A percentile compares a stretch with the other conserved stretches of the same genome.
phyloP scores from a whole-genome alignment of 2,888 invertebrate genomes.

The Eumerus sabulonum region DNA sequence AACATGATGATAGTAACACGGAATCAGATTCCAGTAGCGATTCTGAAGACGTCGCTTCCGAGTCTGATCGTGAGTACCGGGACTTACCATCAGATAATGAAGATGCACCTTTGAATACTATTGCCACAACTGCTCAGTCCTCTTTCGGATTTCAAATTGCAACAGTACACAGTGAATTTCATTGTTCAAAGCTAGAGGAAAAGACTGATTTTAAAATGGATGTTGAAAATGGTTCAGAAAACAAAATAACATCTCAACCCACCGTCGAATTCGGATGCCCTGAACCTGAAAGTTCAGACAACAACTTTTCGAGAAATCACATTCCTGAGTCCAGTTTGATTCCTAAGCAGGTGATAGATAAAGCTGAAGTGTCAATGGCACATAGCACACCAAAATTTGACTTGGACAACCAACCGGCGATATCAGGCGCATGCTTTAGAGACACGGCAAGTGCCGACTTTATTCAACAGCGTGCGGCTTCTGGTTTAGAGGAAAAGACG shows the following conservation, averaged over 20 bases:
- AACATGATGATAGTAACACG: conserved; percentile 25
- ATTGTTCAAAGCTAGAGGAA: background rate
- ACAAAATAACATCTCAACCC: conserved; percentile 1
- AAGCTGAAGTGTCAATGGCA: too few species aligned
- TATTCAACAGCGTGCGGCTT: too few species aligned
- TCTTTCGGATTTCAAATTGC: conserved; percentile 40
- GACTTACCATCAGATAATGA: conserved; percentile 48
- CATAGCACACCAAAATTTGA: too few species aligned
- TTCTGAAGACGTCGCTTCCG: conserved; percentile 38
- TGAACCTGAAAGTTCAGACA: background rate
- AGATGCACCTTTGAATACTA: background rate
- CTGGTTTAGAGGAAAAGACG: too few species aligned
- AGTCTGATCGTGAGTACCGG: conserved; percentile 59
- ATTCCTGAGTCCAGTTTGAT: too few species aligned
- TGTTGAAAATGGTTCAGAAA: background rate
- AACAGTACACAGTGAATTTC: conserved; percentile 44
- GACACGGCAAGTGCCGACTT: too few species aligned
- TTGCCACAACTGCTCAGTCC: background rate
- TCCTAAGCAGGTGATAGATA: background rate
- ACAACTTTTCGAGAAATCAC: too few species aligned
- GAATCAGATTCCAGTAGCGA: conserved; percentile 47
- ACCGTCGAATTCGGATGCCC: background rate
- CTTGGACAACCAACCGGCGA: background rate
- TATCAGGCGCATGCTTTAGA: background rate
- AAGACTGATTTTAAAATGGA: conserved; percentile 54